These are phyloP conservation scores for Oeneis ivallda DNA, from an alignment of 2,888 invertebrate species.

Conservation along the genomic window DNA sequence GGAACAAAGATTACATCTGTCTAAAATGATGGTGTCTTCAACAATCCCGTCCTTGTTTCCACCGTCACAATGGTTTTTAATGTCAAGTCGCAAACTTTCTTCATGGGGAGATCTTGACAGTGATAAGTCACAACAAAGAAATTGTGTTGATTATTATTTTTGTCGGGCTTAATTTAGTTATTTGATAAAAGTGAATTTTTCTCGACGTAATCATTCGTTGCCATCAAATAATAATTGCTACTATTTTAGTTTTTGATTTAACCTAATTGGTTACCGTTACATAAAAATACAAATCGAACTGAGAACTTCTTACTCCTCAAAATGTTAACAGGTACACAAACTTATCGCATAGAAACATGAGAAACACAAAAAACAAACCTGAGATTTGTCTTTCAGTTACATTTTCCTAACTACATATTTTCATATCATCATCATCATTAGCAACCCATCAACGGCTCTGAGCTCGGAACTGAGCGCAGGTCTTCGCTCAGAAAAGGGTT, in stretches of 20 bases:
- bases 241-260: background rate
- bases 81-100: slow-evolving; percentile 47
- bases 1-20: slow-evolving; percentile 19
- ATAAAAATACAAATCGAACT: background rate
- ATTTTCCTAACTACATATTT: too few relatives aligned
- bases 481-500: too few relatives aligned
- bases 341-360: too few relatives aligned
- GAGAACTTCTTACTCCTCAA: background rate
- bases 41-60: slow-evolving; percentile 50
- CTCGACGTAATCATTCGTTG: background rate
- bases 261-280: background rate
- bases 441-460: too few relatives aligned
- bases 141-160: slow-evolving; percentile 13
- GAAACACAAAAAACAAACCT: too few relatives aligned
- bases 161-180: background rate
- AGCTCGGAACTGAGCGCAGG: too few relatives aligned
- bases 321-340: too few relatives aligned
- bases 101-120: slow-evolving; percentile 38
- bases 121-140: slow-evolving; percentile 23
- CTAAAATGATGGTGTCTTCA: slow-evolving; percentile 2
- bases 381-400: too few relatives aligned
- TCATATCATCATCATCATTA: too few relatives aligned
- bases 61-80: slow-evolving; percentile 53
- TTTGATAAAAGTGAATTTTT: slow-evolving; percentile 4
- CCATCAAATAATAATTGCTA: background rate